Base-by-base conservation (phyloP, 2,113 vertebrate genomes). In the Limnothrissa miodon region DNA sequence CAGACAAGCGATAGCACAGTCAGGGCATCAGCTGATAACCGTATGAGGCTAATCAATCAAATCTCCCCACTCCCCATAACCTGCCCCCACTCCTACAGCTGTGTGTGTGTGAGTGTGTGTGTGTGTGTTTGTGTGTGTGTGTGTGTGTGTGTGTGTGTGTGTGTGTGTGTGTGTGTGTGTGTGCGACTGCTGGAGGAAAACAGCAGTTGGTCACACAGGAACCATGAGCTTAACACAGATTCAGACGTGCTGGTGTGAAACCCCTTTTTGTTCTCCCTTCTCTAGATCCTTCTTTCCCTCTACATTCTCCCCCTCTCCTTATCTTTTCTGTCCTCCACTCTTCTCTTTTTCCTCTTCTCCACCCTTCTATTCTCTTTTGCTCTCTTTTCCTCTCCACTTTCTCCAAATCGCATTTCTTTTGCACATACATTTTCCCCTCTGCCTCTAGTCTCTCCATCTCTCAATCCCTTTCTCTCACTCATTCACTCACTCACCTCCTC, bases 11-110 rank as follows among this genome's bases (percentile, higher is more conserved):
- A 74, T 74, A 74, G 66, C 66, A 36, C 36, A 1, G 66, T 36
- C 79, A 74, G 48, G n/a, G 36, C 79, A 86, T 53, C 85, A 86
- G 79, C 79, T 83, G 85, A 83, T 81, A 56, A 10, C 51, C 39
- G 81, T 81, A 78, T 83, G 48, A 80, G 39, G 44, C 66, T 21
- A 83, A 86, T 79, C n/a, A 79, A 83, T 59, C 70, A 51, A 78
- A 83, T 48, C 66, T 39, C 11, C 78, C 39, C 2, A 9, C n/a
- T 66, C 29, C n/a, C 25, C 6, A 42, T 42, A 66, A 1, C 59
- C 51, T 21, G 51, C 45, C 19, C 62, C 59, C 81, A 82, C 81
- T 36, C 48, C 44, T 53, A 23, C 42, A 15, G 62, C 29, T 46
- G 84, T 36, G 25, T 36, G 59, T 79, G 81, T 36, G 81, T 51